Evolutionary conservation across 2,888 invertebrate species (phyloP).

Genomic region (Agrenia bidenticulata): DNA sequence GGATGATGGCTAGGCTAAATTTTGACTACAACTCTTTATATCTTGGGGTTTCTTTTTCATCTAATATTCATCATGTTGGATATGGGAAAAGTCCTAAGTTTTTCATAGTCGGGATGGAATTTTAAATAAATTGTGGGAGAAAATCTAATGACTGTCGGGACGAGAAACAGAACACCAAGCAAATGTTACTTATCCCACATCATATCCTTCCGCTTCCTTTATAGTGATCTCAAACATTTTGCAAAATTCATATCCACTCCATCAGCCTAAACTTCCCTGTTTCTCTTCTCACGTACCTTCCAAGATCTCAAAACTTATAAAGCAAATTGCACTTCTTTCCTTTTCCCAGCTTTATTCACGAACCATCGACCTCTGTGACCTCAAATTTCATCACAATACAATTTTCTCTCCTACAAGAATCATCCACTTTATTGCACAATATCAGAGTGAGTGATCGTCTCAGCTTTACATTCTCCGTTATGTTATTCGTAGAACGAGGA

Average conservation of each 20-base stretch:
- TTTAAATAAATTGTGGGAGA: conserved; percentile 54
- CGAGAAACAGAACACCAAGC: conserved; percentile 44
- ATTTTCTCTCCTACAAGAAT: background rate
- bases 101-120: conserved; percentile 54
- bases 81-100: conserved; percentile 52
- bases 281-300: conserved; percentile 9
- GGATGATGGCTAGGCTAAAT: conserved; percentile 52
- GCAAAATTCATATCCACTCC: conserved; percentile 51
- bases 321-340: background rate
- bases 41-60: conserved; percentile 51
- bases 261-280: conserved; percentile 47
- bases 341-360: background rate
- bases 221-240: conserved; percentile 34
- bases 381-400: background rate
- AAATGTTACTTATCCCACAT: conserved; percentile 22
- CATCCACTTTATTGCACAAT: too few species aligned
- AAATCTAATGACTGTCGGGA: conserved; percentile 53
- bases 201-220: conserved; percentile 28
- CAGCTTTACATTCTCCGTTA: too few species aligned
- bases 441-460: too few species aligned
- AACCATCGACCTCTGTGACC: background rate
- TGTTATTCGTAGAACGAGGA: too few species aligned
- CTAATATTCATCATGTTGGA: conserved; percentile 53
- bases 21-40: conserved; percentile 51
- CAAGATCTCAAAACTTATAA: background rate